Conservation (phyloP, 2,113 vertebrate species). For the Rana temporaria region DNA sequence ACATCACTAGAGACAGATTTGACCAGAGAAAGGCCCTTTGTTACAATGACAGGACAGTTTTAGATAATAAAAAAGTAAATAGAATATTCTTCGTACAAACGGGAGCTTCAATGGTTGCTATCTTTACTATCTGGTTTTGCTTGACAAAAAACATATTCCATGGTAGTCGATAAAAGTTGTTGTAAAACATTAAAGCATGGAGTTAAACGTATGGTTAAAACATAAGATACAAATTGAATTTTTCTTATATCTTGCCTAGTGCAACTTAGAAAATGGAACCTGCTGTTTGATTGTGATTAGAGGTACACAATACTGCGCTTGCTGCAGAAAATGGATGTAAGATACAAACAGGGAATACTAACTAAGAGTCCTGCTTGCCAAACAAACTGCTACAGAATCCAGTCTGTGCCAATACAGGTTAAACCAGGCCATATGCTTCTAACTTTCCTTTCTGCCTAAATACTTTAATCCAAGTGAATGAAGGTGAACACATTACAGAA, state of each 20-base stretch:
- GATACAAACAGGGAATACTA: slow-evolving; percentile 41
- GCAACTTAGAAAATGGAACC: slow-evolving; percentile 21
- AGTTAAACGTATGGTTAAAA: background rate
- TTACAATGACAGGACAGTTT: too few species aligned
- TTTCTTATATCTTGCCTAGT: background rate
- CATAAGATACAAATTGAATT: background rate
- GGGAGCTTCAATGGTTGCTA: too few species aligned
- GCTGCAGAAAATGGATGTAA: slow-evolving; percentile 30
- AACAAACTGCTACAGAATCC: slow-evolving; percentile 7
- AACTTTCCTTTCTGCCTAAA: background rate
- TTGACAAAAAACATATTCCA: too few species aligned
- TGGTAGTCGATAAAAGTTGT: too few species aligned
- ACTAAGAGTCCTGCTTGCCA: slow-evolving; percentile 12
- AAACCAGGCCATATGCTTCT: background rate
- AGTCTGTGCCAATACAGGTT: background rate
- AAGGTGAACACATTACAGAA: background rate
- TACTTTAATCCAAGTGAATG: background rate
- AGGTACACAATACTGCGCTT: slow-evolving; percentile 40
- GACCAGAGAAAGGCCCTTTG: too few species aligned
- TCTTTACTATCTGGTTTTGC: too few species aligned
- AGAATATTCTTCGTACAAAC: too few species aligned
- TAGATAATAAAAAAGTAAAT: too few species aligned
- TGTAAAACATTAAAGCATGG: too few species aligned
- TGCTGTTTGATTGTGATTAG: slow-evolving; percentile 44
- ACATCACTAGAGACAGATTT: too few species aligned